Conservation (phyloP, 2,113 vertebrate species). For the Centropus bengalensis region DNA sequence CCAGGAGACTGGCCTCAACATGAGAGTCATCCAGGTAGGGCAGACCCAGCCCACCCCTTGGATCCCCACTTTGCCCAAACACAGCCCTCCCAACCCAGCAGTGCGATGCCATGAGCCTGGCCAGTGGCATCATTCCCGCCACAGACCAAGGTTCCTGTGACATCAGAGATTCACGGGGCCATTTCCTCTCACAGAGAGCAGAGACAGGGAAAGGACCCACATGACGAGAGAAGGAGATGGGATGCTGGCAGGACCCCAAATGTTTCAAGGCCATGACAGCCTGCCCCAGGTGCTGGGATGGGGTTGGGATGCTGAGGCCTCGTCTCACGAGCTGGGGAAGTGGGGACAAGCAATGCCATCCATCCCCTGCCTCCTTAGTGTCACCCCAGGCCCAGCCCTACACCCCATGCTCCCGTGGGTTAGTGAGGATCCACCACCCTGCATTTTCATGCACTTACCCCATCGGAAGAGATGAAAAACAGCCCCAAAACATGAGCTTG, state of each 20-base stretch:
- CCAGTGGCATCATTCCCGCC: rapidly evolving
- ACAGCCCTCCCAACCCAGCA: rapidly evolving
- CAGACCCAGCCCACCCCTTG: rapidly evolving
- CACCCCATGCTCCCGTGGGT: rapidly evolving
- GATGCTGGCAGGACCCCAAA: rapidly evolving
- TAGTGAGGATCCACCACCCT: background rate
- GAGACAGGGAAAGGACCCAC: rapidly evolving
- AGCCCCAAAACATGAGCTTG: rapidly evolving
- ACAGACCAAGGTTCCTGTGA: background rate
- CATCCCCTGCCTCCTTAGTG: rapidly evolving
- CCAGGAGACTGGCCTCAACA: conserved; percentile 97
- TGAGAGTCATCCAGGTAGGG: conserved; percentile 95
- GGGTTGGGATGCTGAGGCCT: background rate
- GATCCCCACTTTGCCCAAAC: too few species aligned
- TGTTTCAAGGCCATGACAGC: rapidly evolving
- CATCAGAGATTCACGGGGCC: background rate
- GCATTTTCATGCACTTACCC: background rate
- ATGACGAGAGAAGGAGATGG: background rate
- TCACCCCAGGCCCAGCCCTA: background rate
- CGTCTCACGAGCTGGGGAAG: background rate
- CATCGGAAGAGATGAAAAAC: background rate
- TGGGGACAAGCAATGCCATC: rapidly evolving
- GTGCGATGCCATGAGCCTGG: background rate
- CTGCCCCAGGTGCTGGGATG: background rate
- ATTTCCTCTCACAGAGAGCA: background rate